A percentile compares a stretch with the other conserved stretches of the same genome.
Conservation (phyloP, 2,113 vertebrate genomes). For the Cyanoderma ruficeps region DNA sequence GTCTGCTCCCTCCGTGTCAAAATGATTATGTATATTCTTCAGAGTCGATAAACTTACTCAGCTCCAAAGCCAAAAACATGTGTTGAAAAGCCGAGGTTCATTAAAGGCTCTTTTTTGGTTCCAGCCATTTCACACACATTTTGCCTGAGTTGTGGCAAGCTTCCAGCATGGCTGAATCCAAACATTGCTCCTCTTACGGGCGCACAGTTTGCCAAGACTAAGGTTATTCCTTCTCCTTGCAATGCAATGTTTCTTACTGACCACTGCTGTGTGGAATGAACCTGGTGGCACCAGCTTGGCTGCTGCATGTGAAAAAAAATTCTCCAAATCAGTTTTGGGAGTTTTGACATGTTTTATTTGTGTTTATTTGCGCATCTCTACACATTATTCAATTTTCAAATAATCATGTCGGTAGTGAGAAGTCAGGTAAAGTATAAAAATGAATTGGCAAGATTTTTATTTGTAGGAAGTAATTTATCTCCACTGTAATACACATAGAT, state of each 20-base stretch:
- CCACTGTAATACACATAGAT: neutral
- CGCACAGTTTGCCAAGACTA: neutral
- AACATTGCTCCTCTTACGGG: neutral
- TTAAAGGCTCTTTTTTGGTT: slow-evolving; percentile 31
- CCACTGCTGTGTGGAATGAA: neutral
- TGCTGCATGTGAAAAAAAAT: neutral
- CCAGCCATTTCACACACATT: slow-evolving; percentile 21
- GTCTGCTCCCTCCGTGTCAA: neutral
- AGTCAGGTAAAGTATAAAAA: neutral
- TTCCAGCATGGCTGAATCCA: neutral
- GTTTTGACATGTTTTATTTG: neutral
- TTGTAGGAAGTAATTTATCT: neutral
- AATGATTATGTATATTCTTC: slow-evolving; percentile 22
- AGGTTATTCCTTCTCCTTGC: neutral
- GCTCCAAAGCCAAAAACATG: slow-evolving; percentile 16
- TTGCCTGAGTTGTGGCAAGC: neutral
- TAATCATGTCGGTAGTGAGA: neutral
- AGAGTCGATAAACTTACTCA: neutral
- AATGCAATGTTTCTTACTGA: neutral
- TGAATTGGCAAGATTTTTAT: neutral
- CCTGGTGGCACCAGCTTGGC: neutral
- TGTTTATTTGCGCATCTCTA: neutral
- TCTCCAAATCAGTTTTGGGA: neutral
- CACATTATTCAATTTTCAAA: slow-evolving; percentile 9
- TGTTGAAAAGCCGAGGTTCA: neutral